Base-by-base conservation (phyloP, 2,113 vertebrate genomes). In the Muntiacus muntjak region DNA sequence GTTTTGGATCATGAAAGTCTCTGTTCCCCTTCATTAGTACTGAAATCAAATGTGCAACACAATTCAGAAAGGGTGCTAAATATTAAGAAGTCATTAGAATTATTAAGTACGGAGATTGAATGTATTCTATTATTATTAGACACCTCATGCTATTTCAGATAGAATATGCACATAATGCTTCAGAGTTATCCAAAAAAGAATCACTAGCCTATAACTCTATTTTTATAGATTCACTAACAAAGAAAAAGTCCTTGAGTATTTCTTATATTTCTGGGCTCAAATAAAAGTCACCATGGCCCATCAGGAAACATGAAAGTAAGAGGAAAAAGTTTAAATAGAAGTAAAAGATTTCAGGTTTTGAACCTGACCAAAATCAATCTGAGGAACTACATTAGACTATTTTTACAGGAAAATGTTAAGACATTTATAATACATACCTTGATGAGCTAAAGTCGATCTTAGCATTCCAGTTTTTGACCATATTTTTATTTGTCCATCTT, bases 391-490 rank as follows among this genome's bases (percentile, higher is more conserved):
- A 83, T 62, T 82, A 93, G 9, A 50, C n/a, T 62, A 15, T 5
- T 91, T 79, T 84, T 62, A 91, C 67, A 78, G 45, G 5, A 92
- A 95, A 89, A 89, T 64, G 21, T 30, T 88, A 89, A 90, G 21
- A 40, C 2, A 55, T 47, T 79, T 93, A 26, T 33, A 95, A 89
- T 85, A 88, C 97, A 98, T 99, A 99, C 99, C 99, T 99, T 99
- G 99, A 96, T 99, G 99, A 96, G 99, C 99, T 91, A 99, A 98
- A 55, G 99, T 99, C 58, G 99, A 99, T 97, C 99, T 99, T 95
- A 99, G 98, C 99, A 99, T 99, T 71, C 99, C 99, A 98, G 98
- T 99, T 98, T 99, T 99, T 76, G 99, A 99, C 99, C 99, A 99
- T 98, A 99, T 99, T 99, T 99, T 99, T 96, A 99, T 99, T 98